Evolutionary conservation across 2,113 vertebrate species (phyloP), one percentile per base, ranked within the genome.

Genomic region (Martes martes): DNA sequence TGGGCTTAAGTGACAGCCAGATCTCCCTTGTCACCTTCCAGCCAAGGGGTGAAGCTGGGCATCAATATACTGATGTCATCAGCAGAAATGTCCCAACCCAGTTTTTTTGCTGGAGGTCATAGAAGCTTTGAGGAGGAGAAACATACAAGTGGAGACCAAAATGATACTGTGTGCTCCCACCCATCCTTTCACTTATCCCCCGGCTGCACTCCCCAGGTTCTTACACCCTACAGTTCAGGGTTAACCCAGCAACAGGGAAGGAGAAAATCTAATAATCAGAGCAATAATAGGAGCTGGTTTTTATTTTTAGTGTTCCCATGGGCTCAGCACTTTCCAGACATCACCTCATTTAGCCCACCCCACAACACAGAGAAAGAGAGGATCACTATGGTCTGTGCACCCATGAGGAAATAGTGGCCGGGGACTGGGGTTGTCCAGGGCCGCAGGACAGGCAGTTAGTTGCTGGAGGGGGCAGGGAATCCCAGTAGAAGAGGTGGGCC

Each of bases 261-360:
- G n/a, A 89, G 85, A 63, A 69, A 85, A 50, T 42, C 50, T 52
- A 86, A 79, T 79, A 79, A 82, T 81, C 86, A 8, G n/a, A 67
- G 71, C 28, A 50, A 21, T 26, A 84, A 67, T 19, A 52, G 87
- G 89, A 91, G 57, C 92, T 57, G 14, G 45, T 67, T 96, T 50
- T 95, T 74, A 86, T 79, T 95, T 95, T 95, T 83, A 65, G 84
- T 50, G 89, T 6, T 85, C 81, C 80, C n/a, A 52, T 2, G 26
- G 69, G 89, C 92, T 96, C 45, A 36, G 89, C 39, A 63, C 80
- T 94, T 89, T 33, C 50, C 33, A 65, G 92, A 81, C 71, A 14
- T 86, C 86, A 59, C 71, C 57, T 91, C 57, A 42, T 50, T 52
- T 47, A 93, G 81, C 71, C 45, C 11, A 31, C 69, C 65, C 45